Base-by-base conservation (phyloP, 2,797 vertebrate species). In the Parauchenoglanis punctatus region DNA sequence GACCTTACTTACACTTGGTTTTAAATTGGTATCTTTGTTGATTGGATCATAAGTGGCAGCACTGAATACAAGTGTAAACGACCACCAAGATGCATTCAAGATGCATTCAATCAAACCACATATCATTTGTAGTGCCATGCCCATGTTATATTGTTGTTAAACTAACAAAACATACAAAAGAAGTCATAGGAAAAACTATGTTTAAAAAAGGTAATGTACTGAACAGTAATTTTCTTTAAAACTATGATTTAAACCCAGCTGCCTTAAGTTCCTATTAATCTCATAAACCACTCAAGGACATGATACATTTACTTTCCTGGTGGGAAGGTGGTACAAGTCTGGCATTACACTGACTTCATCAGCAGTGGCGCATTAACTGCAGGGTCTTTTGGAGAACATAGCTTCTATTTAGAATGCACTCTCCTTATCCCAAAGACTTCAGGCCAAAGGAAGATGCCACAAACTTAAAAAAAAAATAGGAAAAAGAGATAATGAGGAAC, bases 241-340 rank as follows among this genome's bases (percentile, higher is more conserved):
- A 2, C 17, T 75, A n/a, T 46, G 1, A n/a, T 65, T 81, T 44
- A 81, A 49, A 72, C 20, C 25, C 25, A 18, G 10, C 7, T n/a
- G 18, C 81, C 17, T 12, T 13, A 73, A 85, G 12, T 31, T 82
- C 20, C 10, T 6, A 20, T 70, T 81, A 89, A 89, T 86, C 76
- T 85, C 70, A 84, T 7, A 20, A 88, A 49, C 59, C 54, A 70
- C 85, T 76, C 17, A 85, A 88, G 63, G n/a, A 87, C 70, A 88
- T 11, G 4, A 52, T 63, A 28, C 13, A 28, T 87, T 91, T 75
- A 92, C 92, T 92, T 88, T 89, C 61, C 85, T 89, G 90, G 11
- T 93, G 81, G 88, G 89, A 94, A 94, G 94, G 95, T 94, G 91
- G 93, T 95, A 93, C 94, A 94, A 89, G 84, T n/a, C 88, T 84